These are phyloP conservation scores for Talpa occidentalis DNA, from an alignment of 2,113 vertebrate genomes.

Conservation along the genomic window DNA sequence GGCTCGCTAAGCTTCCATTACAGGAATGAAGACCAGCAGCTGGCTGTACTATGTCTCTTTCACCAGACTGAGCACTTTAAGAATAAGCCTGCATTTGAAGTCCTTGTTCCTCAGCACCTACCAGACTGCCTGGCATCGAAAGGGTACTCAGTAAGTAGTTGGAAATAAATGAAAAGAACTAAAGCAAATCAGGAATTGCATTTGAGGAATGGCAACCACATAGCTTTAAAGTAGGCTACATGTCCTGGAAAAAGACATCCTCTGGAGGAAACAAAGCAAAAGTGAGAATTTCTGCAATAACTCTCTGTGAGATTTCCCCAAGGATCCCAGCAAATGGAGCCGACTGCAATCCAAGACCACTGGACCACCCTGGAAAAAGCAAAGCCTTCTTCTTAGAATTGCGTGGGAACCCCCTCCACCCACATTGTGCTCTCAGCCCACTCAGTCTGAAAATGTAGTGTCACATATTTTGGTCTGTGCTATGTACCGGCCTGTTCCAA, in stretches of 20 bases:
- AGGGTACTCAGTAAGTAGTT: not conserved
- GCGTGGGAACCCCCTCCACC: not conserved
- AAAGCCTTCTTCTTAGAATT: constrained; percentile 60
- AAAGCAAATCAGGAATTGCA: not conserved
- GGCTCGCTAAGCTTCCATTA: not conserved
- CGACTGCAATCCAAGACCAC: constrained; percentile 43
- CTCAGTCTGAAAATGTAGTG: constrained; percentile 68
- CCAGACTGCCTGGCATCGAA: not conserved
- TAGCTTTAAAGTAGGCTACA: not conserved
- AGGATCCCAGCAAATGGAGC: constrained; percentile 40
- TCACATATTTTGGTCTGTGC: constrained; percentile 70
- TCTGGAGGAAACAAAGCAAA: constrained; percentile 18
- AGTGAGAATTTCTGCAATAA: constrained; percentile 43
- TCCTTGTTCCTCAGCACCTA: not conserved
- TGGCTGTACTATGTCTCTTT: not conserved
- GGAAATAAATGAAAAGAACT: not conserved
- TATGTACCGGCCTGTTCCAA: constrained; percentile 48
- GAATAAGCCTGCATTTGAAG: not conserved
- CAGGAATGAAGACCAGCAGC: not conserved
- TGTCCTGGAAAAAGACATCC: not conserved
- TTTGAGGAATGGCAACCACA: not conserved
- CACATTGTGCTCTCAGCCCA: constrained; percentile 42
- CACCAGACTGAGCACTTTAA: not conserved
- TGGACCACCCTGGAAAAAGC: constrained; percentile 76
- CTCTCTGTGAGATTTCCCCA: constrained; percentile 37